Conservation (phyloP, 2,113 vertebrate species). For the Tyto alba region DNA sequence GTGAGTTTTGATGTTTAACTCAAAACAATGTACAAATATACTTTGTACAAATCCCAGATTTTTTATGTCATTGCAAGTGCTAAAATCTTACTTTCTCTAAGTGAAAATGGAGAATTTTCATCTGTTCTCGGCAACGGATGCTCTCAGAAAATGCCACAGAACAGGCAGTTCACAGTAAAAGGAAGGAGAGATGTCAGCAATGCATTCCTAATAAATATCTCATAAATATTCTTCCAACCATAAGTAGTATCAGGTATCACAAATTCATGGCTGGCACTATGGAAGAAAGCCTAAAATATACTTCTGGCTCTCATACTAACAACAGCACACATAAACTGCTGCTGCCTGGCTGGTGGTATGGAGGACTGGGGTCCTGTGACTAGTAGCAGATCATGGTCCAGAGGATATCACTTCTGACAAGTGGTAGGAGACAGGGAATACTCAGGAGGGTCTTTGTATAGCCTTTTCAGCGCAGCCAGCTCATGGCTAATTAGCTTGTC, state of each 20-base stretch:
- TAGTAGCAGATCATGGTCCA: neutral
- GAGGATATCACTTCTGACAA: neutral
- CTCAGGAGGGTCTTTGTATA: neutral
- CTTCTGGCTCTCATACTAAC: neutral
- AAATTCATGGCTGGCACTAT: neutral
- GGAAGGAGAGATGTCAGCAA: neutral
- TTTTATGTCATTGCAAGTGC: neutral
- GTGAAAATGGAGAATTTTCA: neutral
- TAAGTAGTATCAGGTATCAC: neutral
- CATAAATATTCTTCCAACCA: neutral
- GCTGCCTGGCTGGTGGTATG: neutral
- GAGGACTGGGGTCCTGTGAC: neutral
- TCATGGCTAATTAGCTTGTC: constrained; percentile 7
- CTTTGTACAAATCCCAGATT: neutral
- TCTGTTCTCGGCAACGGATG: neutral
- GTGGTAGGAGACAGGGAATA: neutral
- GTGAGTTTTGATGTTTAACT: neutral
- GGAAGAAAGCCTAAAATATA: neutral
- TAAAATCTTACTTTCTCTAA: neutral
- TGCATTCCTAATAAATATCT: neutral
- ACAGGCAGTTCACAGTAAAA: neutral
- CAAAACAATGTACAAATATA: neutral
- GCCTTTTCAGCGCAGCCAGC: neutral
- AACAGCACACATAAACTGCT: neutral
- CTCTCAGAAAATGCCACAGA: neutral